phyloP scores from a whole-genome alignment of 2,797 vertebrate species.

The Percopsis omiscomaycus region DNA sequence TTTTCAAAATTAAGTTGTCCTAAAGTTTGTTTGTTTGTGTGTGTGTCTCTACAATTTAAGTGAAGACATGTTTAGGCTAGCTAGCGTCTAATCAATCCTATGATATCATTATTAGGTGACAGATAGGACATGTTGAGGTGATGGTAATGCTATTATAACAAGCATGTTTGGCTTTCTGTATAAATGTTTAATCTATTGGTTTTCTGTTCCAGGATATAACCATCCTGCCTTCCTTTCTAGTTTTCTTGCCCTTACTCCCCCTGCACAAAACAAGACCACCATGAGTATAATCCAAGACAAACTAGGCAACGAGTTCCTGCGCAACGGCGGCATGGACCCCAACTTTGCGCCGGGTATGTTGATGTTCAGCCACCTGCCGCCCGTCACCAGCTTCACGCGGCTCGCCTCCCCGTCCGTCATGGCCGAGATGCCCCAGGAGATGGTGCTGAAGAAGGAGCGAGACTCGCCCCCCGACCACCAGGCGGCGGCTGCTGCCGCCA shows the following conservation, averaged over 20 bases:
- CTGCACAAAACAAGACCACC: conserved; percentile 62
- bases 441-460: conserved; percentile 97
- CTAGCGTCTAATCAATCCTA: conserved; percentile 42
- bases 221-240: conserved; percentile 65
- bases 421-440: conserved; percentile 86
- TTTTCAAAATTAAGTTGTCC: neutral
- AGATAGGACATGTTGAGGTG: conserved; percentile 10
- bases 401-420: conserved; percentile 86
- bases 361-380: conserved; percentile 98
- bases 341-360: conserved; percentile 92
- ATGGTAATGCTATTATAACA: neutral
- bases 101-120: conserved; percentile 41
- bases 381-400: conserved; percentile 95
- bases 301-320: conserved; percentile 91
- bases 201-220: conserved; percentile 66
- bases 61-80: neutral
- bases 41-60: neutral
- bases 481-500: conserved; percentile 15
- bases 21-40: neutral
- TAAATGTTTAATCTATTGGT: neutral
- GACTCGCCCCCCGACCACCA: conserved; percentile 83
- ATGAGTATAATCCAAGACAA: conserved; percentile 90
- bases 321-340: conserved; percentile 92
- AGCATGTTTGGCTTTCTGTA: neutral
- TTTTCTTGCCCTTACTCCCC: conserved; percentile 55